Base-by-base conservation (phyloP, 1,140 invertebrate genomes). In the Ectropis grisescens region DNA sequence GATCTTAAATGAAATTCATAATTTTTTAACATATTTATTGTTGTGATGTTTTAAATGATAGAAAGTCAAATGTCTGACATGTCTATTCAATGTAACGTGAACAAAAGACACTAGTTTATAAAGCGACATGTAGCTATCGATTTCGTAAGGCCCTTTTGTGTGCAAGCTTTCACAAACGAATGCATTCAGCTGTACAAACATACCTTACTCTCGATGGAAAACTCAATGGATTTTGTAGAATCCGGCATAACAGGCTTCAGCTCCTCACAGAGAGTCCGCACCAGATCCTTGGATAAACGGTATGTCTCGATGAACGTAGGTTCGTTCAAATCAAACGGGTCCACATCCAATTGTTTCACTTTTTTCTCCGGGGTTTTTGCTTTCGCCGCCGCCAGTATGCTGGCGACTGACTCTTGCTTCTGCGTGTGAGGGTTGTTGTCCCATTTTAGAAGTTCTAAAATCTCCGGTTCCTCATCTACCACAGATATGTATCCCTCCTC, bases 401-500 rank as follows among this genome's bases (percentile, higher is more conserved):
- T 8, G 4, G 47, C 41, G 19, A 48, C 46, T 37, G 64, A 61
- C 36, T 60, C 59, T 44, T 58, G 53, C 34, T 71, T 70, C 35
- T 75, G 72, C 34, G 67, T 60, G 53, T 74, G 67, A 7, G 65
- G 50, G 11, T 65, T 43, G 11, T 65, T 43, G 52, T 79, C 74
- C 74, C 74, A 79, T 39, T 79, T 79, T 8, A 79, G 46, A 19
- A 79, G 43, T 37, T 75, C 74, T 22, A 75, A 74, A 46, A 79
- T 67, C 41, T 75, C 74, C 7, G 74, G 74, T 22, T 79, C 74
- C 29, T 79, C 74, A 26, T 79, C 74, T 29, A 79, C 74, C 33
- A 79, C 74, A 22, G 74, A 79, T 62, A 79, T 75, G 29, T 79
- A 79, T 8, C 59, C 58, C 33, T 79, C 74, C 33, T 79, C 74